Base-by-base conservation (phyloP, 2,113 vertebrate species). In the Crotalus viridis region DNA sequence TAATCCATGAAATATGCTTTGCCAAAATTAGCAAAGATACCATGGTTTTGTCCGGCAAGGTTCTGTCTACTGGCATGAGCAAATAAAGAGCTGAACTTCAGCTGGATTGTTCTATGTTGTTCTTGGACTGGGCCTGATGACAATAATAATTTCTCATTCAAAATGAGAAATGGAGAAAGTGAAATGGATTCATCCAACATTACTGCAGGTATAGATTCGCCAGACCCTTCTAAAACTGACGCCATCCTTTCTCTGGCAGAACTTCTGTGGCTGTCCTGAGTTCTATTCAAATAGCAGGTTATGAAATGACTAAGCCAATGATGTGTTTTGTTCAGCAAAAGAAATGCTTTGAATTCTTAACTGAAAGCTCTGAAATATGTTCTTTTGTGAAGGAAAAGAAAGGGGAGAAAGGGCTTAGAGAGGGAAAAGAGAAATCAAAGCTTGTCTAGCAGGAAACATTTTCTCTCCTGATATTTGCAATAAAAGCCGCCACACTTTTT, bases 281-380 rank as follows among this genome's bases (percentile, higher is more conserved):
- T 39, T 81, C 69, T 39, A 81, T 81, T 81, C 69, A 39, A 81
- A 81, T 19, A 81, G n/a, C 69, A 39, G 69, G 33, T 81, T 39
- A 46, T 19, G 13, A 89, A 24, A 46, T 6, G 57, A 59, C 33
- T 26, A 59, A 87, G 6, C 59, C 46, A 52, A 22, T n/a, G 4
- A 22, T 87, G 56, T 87, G 56, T 52, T 51, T 87, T 91, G 85
- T 87, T 54, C 12, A 3, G 91, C 28, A 52, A 39, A 52, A 39
- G n/a, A 52, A 21, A n/a, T 51, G 91, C 85, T 87, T 64, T 87
- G 91, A 61, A 87, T 91, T 87, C 85, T 91, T 92, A 24, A 92
- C 19, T 26, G 85, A 88, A 48, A 88, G 28, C 85, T 64, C 28
- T 24, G 85, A 92, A 88, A 64, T 22, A 64, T 39, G 91, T 69